These are phyloP conservation scores for Salvator merianae DNA, from an alignment of 2,113 vertebrate genomes.

Conservation along the genomic window DNA sequence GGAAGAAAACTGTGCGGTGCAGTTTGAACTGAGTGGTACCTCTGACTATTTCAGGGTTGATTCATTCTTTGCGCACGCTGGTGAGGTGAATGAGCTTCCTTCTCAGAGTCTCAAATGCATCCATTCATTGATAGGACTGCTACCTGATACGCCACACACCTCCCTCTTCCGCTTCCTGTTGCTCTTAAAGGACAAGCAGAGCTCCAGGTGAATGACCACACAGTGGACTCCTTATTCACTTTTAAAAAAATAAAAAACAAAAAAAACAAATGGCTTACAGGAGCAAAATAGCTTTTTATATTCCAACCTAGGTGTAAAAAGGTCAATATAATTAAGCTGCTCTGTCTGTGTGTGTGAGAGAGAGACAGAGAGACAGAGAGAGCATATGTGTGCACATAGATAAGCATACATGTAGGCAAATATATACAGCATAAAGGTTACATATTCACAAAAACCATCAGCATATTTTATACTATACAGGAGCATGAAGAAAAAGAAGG, in stretches of 20 bases:
- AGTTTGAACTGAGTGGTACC: background rate
- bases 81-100: conserved; percentile 41
- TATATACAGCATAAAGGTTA: background rate
- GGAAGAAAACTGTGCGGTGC: background rate
- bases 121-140: conserved; percentile 60
- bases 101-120: conserved; percentile 61
- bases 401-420: background rate
- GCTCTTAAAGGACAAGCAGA: conserved; percentile 70
- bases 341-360: conserved; percentile 22
- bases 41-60: background rate
- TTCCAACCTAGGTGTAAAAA: conserved; percentile 70
- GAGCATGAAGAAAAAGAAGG: background rate
- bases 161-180: conserved; percentile 38
- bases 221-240: conserved; percentile 72
- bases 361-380: too few relatives aligned
- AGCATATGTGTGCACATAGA: background rate
- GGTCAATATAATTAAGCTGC: conserved; percentile 56
- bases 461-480: conserved; percentile 44
- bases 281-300: conserved; percentile 72
- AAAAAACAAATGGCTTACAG: conserved; percentile 48
- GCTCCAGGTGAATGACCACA: conserved; percentile 73
- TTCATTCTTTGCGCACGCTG: conserved; percentile 34
- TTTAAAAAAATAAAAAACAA: conserved; percentile 32
- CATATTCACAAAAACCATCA: conserved; percentile 25
- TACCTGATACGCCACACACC: conserved; percentile 64